Base-by-base conservation (phyloP, 2,113 vertebrate species). In the Sialia sialis region DNA sequence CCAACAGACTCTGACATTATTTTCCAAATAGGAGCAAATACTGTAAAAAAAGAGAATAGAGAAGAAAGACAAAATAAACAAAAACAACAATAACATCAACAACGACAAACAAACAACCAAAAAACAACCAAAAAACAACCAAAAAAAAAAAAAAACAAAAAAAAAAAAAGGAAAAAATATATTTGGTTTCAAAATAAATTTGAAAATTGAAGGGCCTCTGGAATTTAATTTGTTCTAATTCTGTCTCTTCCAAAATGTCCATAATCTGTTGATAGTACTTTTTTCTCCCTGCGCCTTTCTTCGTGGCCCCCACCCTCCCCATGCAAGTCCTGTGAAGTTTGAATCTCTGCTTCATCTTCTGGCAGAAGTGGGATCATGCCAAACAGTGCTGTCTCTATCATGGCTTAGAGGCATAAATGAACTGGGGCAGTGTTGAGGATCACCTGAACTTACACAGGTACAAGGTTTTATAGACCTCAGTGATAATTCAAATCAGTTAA, bases 101-200 rank as follows among this genome's bases (percentile, higher is more conserved):
- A n/a, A n/a, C n/a, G n/a, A n/a, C n/a, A n/a, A n/a, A n/a, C n/a
- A n/a, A n/a, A n/a, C n/a, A n/a, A n/a, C n/a, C n/a, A n/a, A n/a
- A n/a, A n/a, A n/a, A n/a, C n/a, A n/a, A n/a, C n/a, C n/a, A n/a
- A n/a, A n/a, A n/a, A n/a, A n/a, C n/a, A n/a, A n/a, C n/a, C n/a
- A n/a, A n/a, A n/a, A n/a, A n/a, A n/a, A n/a, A n/a, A n/a, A n/a
- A n/a, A n/a, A 29, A 39, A 5, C 22, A 30, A 30, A 7, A 6
- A 26, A 25, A 10, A 16, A 66, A n/a, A 34, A n/a, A 4, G 7
- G 3, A 2, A 10, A 19, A 39, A 19, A 36, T 23, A 27, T 0
- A 14, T 0, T 41, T 10, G 63, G 19, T 21, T 79, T 72, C n/a
- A 90, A 76, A 49, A 64, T 29, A 77, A 73, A 64, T 12, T 54